A percentile compares a stretch with the other conserved stretches of the same genome.
Conservation (phyloP, 2,797 vertebrate species). For the Oreortyx pictus region DNA sequence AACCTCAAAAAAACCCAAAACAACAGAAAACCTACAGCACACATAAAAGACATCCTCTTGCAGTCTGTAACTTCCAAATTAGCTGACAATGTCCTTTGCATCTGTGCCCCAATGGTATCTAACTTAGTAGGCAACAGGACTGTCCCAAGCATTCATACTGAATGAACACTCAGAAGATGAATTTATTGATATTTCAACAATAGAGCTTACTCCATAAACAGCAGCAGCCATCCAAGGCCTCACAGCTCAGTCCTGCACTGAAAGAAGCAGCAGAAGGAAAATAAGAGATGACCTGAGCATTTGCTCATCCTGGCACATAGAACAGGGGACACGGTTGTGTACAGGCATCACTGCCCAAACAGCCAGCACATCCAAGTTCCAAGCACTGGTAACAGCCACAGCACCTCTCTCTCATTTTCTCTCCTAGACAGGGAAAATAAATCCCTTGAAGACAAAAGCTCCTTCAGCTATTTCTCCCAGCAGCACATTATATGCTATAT, state of each 20-base stretch:
- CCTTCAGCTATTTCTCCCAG: neutral
- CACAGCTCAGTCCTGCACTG: neutral
- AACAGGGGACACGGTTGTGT: neutral
- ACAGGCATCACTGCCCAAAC: neutral
- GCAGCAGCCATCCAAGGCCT: neutral
- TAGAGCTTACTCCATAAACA: neutral
- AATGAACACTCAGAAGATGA: neutral
- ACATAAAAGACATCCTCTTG: neutral
- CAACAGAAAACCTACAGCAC: neutral
- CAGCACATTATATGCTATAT: neutral
- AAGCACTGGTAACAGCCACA: neutral
- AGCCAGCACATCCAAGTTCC: neutral
- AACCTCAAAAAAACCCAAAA: too few species aligned
- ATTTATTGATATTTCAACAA: neutral
- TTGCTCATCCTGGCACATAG: neutral
- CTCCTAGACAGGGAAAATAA: neutral
- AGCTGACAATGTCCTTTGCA: neutral
- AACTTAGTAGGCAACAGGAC: neutral
- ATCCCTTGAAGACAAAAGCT: neutral
- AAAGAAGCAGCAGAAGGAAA: neutral
- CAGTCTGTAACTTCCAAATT: neutral
- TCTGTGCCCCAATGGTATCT: neutral
- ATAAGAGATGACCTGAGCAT: accelerated
- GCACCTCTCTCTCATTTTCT: neutral
- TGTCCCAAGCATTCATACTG: neutral